These are phyloP conservation scores for Metallyticus violacea DNA, from an alignment of 2,888 invertebrate genomes.

Conservation along the genomic window DNA sequence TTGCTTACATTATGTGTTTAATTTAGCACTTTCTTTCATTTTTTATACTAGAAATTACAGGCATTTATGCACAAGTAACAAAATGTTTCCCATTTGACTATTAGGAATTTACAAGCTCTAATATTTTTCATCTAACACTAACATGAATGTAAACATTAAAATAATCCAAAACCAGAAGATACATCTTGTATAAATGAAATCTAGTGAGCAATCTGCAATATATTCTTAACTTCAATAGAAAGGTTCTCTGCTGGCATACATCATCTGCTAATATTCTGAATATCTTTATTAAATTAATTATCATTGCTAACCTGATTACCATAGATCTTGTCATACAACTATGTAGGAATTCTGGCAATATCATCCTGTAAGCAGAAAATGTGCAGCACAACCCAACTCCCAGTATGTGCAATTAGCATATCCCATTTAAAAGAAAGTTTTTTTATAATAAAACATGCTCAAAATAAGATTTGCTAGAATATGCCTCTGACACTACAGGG, in stretches of 20 bases:
- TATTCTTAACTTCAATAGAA: not conserved
- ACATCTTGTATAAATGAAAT: not conserved
- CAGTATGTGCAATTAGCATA: not conserved
- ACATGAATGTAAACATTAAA: too few species aligned
- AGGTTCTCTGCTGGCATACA: not conserved
- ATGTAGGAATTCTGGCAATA: not conserved
- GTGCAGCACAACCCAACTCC: too few species aligned
- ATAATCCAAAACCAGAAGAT: not conserved
- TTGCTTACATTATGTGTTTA: not conserved
- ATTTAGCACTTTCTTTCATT: too few species aligned
- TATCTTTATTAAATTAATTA: not conserved
- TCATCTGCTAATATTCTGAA: not conserved
- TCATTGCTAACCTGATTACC: not conserved
- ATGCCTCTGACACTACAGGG: too few species aligned
- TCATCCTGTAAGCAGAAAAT: not conserved
- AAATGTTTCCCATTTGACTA: too few species aligned
- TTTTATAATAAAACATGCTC: not conserved
- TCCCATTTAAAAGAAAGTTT: not conserved
- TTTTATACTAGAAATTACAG: not conserved
- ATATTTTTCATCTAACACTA: too few species aligned
- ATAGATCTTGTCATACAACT: not conserved
- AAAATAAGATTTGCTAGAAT: not conserved
- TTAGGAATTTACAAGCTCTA: too few species aligned
- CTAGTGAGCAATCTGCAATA: not conserved
- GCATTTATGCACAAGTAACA: too few species aligned